These are phyloP conservation scores for Ciconia nigra DNA, from an alignment of 2,797 vertebrate species.

Conservation along the genomic window DNA sequence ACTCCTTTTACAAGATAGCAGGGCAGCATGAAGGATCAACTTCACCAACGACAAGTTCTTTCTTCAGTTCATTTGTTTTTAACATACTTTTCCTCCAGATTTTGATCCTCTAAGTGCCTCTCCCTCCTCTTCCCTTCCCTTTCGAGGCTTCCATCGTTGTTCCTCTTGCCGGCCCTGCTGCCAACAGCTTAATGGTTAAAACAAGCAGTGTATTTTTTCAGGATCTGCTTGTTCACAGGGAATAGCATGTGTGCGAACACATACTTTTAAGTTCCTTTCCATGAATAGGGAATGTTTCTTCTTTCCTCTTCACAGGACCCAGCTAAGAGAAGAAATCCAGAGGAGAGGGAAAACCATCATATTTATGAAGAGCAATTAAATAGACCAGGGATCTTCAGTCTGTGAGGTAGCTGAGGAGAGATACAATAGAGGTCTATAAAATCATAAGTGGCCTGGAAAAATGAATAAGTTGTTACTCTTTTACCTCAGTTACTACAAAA, in stretches of 20 bases:
- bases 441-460: background rate
- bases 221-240: background rate
- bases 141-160: background rate
- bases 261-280: background rate
- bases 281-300: background rate
- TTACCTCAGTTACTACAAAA: background rate
- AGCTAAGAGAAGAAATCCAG: background rate
- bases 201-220: background rate
- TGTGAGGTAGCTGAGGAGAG: background rate
- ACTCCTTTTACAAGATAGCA: constrained; percentile 77
- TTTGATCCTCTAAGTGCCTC: constrained; percentile 11
- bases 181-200: background rate
- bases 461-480: background rate
- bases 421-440: background rate
- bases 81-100: constrained; percentile 40
- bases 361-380: background rate
- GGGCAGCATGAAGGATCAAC: constrained; percentile 52
- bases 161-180: background rate
- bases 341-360: background rate
- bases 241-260: background rate
- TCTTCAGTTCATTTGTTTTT: constrained; percentile 66
- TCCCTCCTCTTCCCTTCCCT: background rate
- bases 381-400: background rate
- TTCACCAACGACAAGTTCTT: constrained; percentile 55
- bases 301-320: background rate